phyloP scores from a whole-genome alignment of 2,888 invertebrate genomes.

The Agrilus biguttatus region DNA sequence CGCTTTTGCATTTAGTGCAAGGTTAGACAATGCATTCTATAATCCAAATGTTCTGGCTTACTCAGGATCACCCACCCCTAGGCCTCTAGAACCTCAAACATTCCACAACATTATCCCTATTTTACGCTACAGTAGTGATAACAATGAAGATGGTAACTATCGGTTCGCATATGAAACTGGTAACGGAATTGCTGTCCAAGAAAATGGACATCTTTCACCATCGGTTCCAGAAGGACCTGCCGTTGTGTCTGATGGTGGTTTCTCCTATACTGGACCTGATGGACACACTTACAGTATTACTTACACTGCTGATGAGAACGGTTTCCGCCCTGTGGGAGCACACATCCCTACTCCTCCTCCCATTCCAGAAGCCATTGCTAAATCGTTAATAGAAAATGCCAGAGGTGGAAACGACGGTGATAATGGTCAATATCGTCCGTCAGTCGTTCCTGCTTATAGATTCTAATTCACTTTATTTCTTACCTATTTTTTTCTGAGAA shows the following conservation, averaged over 20 bases:
- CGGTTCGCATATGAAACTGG: conserved; percentile 47
- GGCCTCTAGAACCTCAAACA: not conserved
- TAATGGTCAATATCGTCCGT: conserved; percentile 19
- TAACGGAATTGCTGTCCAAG: conserved; percentile 46
- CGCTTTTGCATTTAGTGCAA: conserved; percentile 33
- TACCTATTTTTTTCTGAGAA: no score
- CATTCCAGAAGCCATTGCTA: conserved; percentile 40
- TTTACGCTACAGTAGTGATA: conserved; percentile 41
- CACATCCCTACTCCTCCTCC: conserved; percentile 45
- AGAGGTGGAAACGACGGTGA: conserved; percentile 10
- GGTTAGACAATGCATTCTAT: conserved; percentile 41
- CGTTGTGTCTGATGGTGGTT: conserved; percentile 36
- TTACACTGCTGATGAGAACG: conserved; percentile 43
- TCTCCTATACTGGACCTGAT: conserved; percentile 43
- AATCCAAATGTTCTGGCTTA: conserved; percentile 28
- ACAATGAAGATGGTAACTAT: conserved; percentile 49
- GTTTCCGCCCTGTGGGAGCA: conserved; percentile 39
- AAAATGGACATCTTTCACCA: conserved; percentile 24
- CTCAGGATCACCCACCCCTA: not conserved
- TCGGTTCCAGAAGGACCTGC: conserved; percentile 14
- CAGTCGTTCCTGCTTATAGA: no score
- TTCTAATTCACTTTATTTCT: no score
- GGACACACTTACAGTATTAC: conserved; percentile 39
- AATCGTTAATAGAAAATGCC: conserved; percentile 6
- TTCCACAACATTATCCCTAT: conserved; percentile 35